Conservation (phyloP, 2,797 vertebrate species). For the Sphenodon punctatus region DNA sequence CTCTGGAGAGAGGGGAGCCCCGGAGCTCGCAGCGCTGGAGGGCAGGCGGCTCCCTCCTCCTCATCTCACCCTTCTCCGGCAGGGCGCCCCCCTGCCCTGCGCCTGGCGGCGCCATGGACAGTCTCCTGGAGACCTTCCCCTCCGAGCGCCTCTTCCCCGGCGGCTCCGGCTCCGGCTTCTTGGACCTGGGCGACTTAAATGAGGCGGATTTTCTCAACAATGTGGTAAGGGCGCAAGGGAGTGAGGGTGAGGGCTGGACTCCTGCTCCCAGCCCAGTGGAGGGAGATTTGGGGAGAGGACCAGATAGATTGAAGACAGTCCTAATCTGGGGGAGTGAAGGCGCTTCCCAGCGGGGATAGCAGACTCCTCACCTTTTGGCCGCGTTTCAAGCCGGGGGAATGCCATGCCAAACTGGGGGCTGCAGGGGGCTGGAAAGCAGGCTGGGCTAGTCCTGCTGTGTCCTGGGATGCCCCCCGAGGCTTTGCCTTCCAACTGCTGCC, state of each 20-base stretch:
- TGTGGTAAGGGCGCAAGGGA: constrained; percentile 83
- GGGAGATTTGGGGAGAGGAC: neutral
- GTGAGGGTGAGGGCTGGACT: neutral
- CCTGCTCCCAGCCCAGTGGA: no score
- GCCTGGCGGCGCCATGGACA: constrained; percentile 86
- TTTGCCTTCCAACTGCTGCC: neutral
- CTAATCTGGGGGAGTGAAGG: no score
- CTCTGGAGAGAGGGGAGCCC: neutral
- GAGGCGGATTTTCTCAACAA: constrained; percentile 94
- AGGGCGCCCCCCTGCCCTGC: neutral
- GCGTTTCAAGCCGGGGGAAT: no score
- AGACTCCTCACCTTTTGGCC: no score
- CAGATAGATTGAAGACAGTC: no score
- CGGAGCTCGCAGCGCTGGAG: constrained; percentile 5
- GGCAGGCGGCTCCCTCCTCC: neutral
- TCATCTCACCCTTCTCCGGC: neutral
- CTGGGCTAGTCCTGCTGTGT: neutral
- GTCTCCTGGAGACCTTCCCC: constrained; percentile 87
- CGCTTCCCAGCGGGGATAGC: no score
- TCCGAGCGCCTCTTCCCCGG: constrained; percentile 87
- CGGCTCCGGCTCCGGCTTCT: constrained; percentile 75
- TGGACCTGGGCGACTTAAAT: constrained; percentile 90
- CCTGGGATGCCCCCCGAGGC: neutral
- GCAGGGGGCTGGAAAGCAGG: neutral
- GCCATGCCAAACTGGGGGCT: neutral